A percentile compares a stretch with the other conserved stretches of the same genome.
These are phyloP conservation scores for Crocallis elinguaria DNA, from an alignment of 2,888 invertebrate species.

Conservation along the genomic window DNA sequence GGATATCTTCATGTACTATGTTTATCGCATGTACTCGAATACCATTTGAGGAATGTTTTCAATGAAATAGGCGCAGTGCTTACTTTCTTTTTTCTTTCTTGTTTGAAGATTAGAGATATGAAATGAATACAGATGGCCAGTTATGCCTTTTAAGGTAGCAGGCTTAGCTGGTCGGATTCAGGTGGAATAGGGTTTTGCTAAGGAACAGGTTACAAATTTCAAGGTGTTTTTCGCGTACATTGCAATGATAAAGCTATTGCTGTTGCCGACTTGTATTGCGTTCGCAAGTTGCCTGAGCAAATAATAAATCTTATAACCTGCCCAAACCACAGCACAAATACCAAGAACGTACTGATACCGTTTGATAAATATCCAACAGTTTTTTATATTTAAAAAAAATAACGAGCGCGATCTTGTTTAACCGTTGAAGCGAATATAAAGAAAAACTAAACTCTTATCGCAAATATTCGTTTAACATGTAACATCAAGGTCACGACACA, in stretches of 20 bases:
- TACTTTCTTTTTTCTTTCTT: slow-evolving; percentile 31
- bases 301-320: slow-evolving; percentile 1
- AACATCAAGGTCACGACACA: slow-evolving; percentile 47
- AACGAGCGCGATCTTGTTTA: slow-evolving; percentile 3
- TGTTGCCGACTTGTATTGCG: background rate
- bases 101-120: slow-evolving; percentile 27
- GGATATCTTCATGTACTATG: slow-evolving; percentile 16
- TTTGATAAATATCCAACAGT: slow-evolving; percentile 1
- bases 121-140: slow-evolving; percentile 21
- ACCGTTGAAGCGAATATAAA: slow-evolving; percentile 6
- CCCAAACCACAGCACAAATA: background rate
- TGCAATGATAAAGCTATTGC: background rate
- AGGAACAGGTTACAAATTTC: background rate
- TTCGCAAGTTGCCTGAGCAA: background rate
- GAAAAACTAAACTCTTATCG: slow-evolving; percentile 22
- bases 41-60: slow-evolving; percentile 31
- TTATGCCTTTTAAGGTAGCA: slow-evolving; percentile 20
- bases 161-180: slow-evolving; percentile 9
- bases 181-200: background rate
- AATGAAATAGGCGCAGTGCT: slow-evolving; percentile 29
- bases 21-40: slow-evolving; percentile 27
- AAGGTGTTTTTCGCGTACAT: too few species aligned
- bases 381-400: background rate
- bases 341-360: background rate
- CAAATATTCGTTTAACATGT: slow-evolving; percentile 34